Percentiles rank a stretch among this genome's conserved stretches.
Evolutionary conservation across 2,888 invertebrate species (phyloP).

Genomic region (Trichogramma evanescens): DNA sequence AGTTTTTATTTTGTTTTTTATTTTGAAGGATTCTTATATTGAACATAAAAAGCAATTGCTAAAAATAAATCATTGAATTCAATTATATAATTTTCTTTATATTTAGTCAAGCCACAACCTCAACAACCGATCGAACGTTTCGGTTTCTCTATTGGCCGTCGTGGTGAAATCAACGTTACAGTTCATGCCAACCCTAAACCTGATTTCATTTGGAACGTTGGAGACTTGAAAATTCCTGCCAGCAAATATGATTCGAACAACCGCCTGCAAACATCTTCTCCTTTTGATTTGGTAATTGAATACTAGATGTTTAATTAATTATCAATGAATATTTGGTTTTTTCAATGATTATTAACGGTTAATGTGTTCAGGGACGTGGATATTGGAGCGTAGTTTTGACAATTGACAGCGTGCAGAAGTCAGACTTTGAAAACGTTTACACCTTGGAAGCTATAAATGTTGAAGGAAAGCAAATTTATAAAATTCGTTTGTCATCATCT

Average conservation of each 20-base stretch:
- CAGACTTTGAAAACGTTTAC: constrained; percentile 69
- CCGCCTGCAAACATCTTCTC: constrained; percentile 49
- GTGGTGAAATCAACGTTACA: constrained; percentile 67
- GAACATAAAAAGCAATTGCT: too few species aligned
- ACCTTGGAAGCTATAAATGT: constrained; percentile 62
- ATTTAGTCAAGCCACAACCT: constrained; percentile 63
- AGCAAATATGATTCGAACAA: constrained; percentile 50
- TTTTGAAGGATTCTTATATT: too few species aligned
- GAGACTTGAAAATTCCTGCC: constrained; percentile 52
- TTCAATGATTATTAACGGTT: background rate
- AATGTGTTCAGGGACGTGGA: constrained; percentile 54
- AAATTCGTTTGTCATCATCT: constrained; percentile 63
- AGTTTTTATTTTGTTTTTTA: constrained; percentile 35
- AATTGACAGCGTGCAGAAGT: constrained; percentile 62
- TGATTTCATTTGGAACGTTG: constrained; percentile 61
- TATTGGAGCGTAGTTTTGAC: constrained; percentile 63
- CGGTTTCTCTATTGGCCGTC: constrained; percentile 65
- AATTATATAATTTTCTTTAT: constrained; percentile 4
- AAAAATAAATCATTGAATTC: background rate
- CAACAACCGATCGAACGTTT: constrained; percentile 58
- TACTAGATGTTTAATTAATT: constrained; percentile 9
- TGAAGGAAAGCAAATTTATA: constrained; percentile 60
- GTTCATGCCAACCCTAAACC: constrained; percentile 68
- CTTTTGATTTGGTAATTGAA: constrained; percentile 47
- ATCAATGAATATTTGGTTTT: background rate